These are phyloP conservation scores for Eupeodes corollae DNA, from an alignment of 1,140 invertebrate genomes.

Conservation along the genomic window DNA sequence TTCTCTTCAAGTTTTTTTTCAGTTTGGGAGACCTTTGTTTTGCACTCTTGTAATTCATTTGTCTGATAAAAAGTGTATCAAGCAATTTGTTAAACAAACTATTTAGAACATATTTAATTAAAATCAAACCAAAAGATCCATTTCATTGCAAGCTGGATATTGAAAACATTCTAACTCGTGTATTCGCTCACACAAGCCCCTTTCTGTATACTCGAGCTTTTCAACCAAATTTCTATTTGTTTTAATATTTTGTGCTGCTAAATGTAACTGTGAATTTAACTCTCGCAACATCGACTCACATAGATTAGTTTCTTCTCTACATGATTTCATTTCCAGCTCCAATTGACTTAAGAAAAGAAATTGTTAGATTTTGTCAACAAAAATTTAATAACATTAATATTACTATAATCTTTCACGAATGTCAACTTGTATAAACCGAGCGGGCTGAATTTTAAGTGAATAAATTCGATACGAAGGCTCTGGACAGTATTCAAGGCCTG, in stretches of 20 bases:
- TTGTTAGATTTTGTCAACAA: neutral
- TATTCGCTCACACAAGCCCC: constrained; percentile 6
- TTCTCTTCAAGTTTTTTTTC: constrained; percentile 3
- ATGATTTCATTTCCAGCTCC: constrained; percentile 9
- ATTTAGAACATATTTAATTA: neutral
- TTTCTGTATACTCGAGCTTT: constrained; percentile 5
- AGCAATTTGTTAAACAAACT: too few species aligned
- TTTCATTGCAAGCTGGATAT: constrained; percentile 37
- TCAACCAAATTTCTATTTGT: constrained; percentile 10
- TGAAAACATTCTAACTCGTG: constrained; percentile 15
- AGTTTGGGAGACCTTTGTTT: constrained; percentile 16
- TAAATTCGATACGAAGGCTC: constrained; percentile 58
- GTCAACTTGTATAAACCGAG: constrained; percentile 51
- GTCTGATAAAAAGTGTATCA: constrained; percentile 6
- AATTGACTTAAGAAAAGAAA: constrained; percentile 10
- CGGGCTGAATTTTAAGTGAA: constrained; percentile 37
- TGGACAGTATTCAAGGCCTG: constrained; percentile 46
- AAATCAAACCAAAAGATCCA: constrained; percentile 33
- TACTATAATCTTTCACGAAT: constrained; percentile 46
- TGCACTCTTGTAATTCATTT: constrained; percentile 23
- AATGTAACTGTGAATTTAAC: neutral
- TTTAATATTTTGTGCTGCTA: constrained; percentile 7
- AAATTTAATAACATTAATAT: constrained; percentile 7
- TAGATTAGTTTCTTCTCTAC: constrained; percentile 4
- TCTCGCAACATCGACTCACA: constrained; percentile 3